Conservation (phyloP, 1,140 invertebrate genomes). For the Heterodera carotae region DNA sequence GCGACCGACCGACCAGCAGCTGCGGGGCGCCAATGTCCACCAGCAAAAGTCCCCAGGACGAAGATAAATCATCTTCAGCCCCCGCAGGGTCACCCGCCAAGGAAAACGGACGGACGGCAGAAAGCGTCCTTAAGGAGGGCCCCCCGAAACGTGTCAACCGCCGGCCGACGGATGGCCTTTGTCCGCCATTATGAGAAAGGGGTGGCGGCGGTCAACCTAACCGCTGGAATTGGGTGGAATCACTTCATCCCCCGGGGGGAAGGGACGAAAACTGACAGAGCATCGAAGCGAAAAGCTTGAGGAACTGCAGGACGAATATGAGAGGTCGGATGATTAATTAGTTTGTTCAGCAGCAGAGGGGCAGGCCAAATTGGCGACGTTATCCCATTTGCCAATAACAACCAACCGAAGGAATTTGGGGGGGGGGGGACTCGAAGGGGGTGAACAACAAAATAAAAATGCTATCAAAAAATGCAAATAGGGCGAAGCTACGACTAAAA, state of each 20-base stretch:
- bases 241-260: too few species aligned
- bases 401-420: not conserved
- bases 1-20: constrained; percentile 1
- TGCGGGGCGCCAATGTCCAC: not conserved
- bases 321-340: not conserved
- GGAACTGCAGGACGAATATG: not conserved
- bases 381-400: not conserved
- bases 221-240: constrained; percentile 1
- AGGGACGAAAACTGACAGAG: not conserved
- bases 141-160: constrained; percentile 16
- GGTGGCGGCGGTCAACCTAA: not conserved
- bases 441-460: too few species aligned
- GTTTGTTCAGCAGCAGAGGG: not conserved
- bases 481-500: too few species aligned
- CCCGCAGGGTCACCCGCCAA: not conserved
- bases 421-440: too few species aligned
- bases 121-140: not conserved
- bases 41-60: not conserved
- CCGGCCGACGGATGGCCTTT: not conserved
- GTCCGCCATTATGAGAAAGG: not conserved
- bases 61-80: constrained; percentile 1
- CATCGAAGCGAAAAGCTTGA: not conserved
- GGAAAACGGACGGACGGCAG: not conserved
- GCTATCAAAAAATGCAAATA: too few species aligned
- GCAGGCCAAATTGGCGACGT: too few species aligned